A percentile compares a stretch with the other conserved stretches of the same genome.
phyloP scores from a whole-genome alignment of 2,888 invertebrate species.

The Ashinkailepas kermadecensis region DNA sequence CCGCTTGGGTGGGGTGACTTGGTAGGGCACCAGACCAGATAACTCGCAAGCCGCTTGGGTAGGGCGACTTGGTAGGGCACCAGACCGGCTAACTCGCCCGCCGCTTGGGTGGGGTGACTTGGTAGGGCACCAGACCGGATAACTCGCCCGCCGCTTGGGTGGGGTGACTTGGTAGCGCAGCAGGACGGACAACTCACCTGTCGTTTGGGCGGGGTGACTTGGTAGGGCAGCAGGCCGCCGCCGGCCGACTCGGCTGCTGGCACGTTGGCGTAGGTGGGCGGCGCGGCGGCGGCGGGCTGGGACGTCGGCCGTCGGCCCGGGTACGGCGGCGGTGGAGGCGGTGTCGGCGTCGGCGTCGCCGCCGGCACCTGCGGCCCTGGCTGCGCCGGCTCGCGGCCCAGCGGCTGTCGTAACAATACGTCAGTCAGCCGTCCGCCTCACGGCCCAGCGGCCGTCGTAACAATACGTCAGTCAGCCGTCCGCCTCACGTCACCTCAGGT shows the following conservation, averaged over 20 bases:
- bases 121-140: background rate
- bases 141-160: background rate
- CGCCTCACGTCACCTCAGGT: no score
- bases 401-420: no score
- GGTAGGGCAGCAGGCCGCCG: conserved; percentile 10
- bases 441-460: no score
- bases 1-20: no score
- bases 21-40: background rate
- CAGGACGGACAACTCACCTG: background rate
- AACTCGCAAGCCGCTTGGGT: background rate
- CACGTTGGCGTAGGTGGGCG: conserved; percentile 16
- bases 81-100: background rate
- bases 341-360: background rate
- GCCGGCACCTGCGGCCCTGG: background rate
- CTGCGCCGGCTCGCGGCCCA: background rate
- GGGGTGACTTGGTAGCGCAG: background rate
- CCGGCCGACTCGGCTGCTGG: background rate
- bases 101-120: conserved; percentile 4
- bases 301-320: background rate
- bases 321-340: conserved; percentile 12
- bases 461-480: no score
- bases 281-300: background rate
- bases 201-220: conserved; percentile 9
- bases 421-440: no score
- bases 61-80: background rate